Conservation (phyloP, 1,140 invertebrate genomes). For the Scaptomyza pallida region DNA sequence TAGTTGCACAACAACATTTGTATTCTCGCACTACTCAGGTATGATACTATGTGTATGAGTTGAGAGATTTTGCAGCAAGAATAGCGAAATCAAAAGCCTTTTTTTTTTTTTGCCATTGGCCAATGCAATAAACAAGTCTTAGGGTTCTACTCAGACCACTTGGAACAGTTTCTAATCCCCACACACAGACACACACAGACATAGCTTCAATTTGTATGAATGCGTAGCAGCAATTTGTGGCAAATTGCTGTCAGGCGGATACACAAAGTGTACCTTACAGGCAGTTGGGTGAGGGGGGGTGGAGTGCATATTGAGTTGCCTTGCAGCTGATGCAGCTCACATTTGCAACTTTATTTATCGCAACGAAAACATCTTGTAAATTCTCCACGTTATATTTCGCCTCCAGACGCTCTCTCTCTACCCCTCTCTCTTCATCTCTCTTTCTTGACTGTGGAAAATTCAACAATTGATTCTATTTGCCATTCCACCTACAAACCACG, state of each 20-base stretch:
- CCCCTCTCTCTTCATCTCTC: neutral
- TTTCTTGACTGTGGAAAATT: conserved; percentile 59
- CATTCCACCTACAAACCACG: conserved; percentile 21
- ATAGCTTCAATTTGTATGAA: conserved; percentile 64
- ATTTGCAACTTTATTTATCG: conserved; percentile 82
- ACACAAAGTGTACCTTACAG: conserved; percentile 34
- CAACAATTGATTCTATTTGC: conserved; percentile 77
- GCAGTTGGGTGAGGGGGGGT: neutral
- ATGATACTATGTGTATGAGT: neutral
- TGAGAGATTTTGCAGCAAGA: neutral
- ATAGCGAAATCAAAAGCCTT: conserved; percentile 15
- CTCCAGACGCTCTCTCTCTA: conserved; percentile 32
- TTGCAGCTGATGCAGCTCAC: conserved; percentile 59
- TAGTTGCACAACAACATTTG: neutral
- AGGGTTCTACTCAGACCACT: conserved; percentile 40
- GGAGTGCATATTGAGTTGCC: conserved; percentile 22
- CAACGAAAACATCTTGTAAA: conserved; percentile 79
- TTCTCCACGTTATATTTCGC: conserved; percentile 74
- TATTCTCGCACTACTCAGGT: neutral
- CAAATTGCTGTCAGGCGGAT: conserved; percentile 53
- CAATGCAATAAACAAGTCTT: conserved; percentile 75
- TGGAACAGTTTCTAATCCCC: conserved; percentile 65
- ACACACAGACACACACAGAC: conserved; percentile 20
- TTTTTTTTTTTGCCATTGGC: conserved; percentile 23
- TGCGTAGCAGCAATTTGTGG: conserved; percentile 64